phyloP scores from a whole-genome alignment of 2,888 invertebrate genomes.

The Chloroclysta siterata region DNA sequence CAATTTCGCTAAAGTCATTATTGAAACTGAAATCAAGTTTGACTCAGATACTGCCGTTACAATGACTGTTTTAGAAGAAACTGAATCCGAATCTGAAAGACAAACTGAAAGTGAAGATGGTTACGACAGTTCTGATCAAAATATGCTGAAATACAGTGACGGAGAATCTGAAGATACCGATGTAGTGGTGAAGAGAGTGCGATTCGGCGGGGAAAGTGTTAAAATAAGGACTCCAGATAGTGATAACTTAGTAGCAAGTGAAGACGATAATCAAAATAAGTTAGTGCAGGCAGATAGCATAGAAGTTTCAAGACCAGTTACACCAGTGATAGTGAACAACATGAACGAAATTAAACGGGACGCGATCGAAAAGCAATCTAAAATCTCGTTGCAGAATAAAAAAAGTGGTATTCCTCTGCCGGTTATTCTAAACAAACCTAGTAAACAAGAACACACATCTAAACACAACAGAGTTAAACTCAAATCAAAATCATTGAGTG shows the following conservation, averaged over 20 bases:
- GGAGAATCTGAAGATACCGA: slow-evolving; percentile 86
- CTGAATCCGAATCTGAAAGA: slow-evolving; percentile 76
- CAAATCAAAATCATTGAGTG: slow-evolving; percentile 80
- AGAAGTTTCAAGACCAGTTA: slow-evolving; percentile 54
- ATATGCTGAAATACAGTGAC: slow-evolving; percentile 86
- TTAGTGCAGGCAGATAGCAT: slow-evolving; percentile 50
- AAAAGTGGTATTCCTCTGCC: slow-evolving; percentile 77
- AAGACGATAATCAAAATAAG: slow-evolving; percentile 72
- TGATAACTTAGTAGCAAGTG: slow-evolving; percentile 87
- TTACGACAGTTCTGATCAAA: slow-evolving; percentile 74
- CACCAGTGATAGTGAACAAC: slow-evolving; percentile 60
- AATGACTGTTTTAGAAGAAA: slow-evolving; percentile 92
- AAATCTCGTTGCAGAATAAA: slow-evolving; percentile 50
- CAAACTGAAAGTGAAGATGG: slow-evolving; percentile 77
- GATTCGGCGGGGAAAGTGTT: slow-evolving; percentile 94
- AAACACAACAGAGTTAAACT: slow-evolving; percentile 67
- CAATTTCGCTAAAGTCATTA: slow-evolving; percentile 87
- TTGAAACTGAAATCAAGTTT: slow-evolving; percentile 93
- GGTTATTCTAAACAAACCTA: slow-evolving; percentile 63
- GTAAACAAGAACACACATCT: slow-evolving; percentile 49
- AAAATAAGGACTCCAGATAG: slow-evolving; percentile 94
- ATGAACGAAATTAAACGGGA: slow-evolving; percentile 70
- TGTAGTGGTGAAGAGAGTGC: slow-evolving; percentile 87
- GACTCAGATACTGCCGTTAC: slow-evolving; percentile 92
- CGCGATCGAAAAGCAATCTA: slow-evolving; percentile 56